These are phyloP conservation scores for Bombus impatiens DNA, from an alignment of 1,140 invertebrate species.

Conservation along the genomic window DNA sequence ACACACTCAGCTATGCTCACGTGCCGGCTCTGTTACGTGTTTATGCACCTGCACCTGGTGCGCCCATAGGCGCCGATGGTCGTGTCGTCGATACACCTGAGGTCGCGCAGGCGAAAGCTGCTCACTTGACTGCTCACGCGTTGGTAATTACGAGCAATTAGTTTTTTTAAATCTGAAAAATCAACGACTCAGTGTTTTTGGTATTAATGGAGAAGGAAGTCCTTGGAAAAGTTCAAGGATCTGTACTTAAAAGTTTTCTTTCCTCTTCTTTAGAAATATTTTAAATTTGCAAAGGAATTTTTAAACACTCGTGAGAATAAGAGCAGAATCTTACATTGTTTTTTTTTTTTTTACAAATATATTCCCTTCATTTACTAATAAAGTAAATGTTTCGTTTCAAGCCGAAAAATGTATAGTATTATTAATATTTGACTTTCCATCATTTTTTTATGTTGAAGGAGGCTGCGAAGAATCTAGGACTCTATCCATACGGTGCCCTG, in stretches of 20 bases:
- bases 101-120: conserved; percentile 84
- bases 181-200: neutral
- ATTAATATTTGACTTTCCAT: neutral
- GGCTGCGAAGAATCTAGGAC: conserved; percentile 68
- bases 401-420: neutral
- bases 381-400: neutral
- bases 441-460: conserved; percentile 63
- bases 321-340: neutral
- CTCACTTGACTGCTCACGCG: conserved; percentile 83
- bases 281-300: neutral
- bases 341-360: neutral
- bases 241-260: neutral
- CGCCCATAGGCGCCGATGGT: conserved; percentile 82
- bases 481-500: conserved; percentile 73
- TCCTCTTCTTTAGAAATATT: neutral
- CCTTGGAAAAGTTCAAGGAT: neutral
- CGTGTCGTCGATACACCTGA: conserved; percentile 85
- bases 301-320: neutral
- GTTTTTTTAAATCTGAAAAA: neutral
- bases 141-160: conserved; percentile 55
- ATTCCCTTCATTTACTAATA: neutral
- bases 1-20: conserved; percentile 70
- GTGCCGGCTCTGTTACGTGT: conserved; percentile 57
- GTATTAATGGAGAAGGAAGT: neutral
- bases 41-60: conserved; percentile 66